phyloP scores from a whole-genome alignment of 2,888 invertebrate genomes.

The Phymatocera aterrima region DNA sequence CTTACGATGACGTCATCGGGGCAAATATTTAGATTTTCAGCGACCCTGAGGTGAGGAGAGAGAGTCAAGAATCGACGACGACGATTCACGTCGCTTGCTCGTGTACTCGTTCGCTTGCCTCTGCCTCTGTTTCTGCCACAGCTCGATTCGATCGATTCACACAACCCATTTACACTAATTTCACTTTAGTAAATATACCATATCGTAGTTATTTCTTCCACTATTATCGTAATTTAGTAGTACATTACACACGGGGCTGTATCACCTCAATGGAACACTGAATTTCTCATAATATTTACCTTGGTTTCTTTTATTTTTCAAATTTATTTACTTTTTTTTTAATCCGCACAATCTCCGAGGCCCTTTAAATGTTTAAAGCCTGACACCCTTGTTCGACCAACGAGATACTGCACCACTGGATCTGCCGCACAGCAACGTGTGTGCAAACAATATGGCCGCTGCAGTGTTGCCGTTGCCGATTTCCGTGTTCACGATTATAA shows the following conservation, averaged over 20 bases:
- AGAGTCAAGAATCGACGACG: too few relatives aligned
- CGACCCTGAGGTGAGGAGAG: slow-evolving; percentile 47
- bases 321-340: too few relatives aligned
- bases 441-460: slow-evolving; percentile 68
- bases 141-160: slow-evolving; percentile 54
- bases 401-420: slow-evolving; percentile 50
- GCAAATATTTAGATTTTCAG: slow-evolving; percentile 47
- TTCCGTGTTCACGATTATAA: slow-evolving; percentile 67
- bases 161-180: slow-evolving; percentile 44
- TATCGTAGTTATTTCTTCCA: slow-evolving; percentile 1
- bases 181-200: slow-evolving; percentile 33
- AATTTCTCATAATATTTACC: slow-evolving; percentile 50
- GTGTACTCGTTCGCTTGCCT: slow-evolving; percentile 7
- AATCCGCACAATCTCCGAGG: slow-evolving; percentile 48
- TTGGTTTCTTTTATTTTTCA: too few relatives aligned
- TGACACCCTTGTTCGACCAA: slow-evolving; percentile 10
- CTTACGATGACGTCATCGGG: slow-evolving; percentile 47
- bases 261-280: neutral
- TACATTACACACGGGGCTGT: neutral
- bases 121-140: slow-evolving; percentile 1
- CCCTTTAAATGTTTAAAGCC: slow-evolving; percentile 33
- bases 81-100: slow-evolving; percentile 31
- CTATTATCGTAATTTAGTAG: neutral
- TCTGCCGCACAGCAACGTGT: slow-evolving; percentile 60
- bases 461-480: slow-evolving; percentile 61